Conservation (phyloP, 2,888 invertebrate genomes). For the Microctonus aethiopoides region DNA sequence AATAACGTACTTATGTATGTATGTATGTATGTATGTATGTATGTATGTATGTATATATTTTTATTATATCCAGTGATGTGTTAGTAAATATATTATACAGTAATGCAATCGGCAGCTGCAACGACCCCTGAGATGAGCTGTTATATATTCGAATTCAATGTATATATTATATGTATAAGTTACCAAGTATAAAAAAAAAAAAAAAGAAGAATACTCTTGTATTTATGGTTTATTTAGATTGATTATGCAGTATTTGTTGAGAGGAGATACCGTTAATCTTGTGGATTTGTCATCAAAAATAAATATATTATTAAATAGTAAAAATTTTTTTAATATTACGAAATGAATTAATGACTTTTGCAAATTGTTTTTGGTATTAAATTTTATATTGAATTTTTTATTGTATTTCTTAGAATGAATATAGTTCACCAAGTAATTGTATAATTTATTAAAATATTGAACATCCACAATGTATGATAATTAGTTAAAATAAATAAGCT, state of each 20-base stretch:
- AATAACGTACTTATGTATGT: no score
- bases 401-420: no score
- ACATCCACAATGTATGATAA: no score
- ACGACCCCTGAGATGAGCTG: conserved; percentile 59
- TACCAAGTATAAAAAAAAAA: conserved; percentile 38
- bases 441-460: no score
- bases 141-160: conserved; percentile 53
- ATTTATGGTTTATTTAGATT: conserved; percentile 29
- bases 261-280: conserved; percentile 53
- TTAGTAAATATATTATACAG: conserved; percentile 48
- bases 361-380: no score
- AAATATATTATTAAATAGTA: conserved; percentile 41
- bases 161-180: conserved; percentile 30
- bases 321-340: no score
- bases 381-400: no score
- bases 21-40: no score
- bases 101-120: conserved; percentile 56
- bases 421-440: no score
- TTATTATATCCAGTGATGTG: conserved; percentile 52
- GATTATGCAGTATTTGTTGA: conserved; percentile 44
- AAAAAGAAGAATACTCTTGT: conserved; percentile 33
- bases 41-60: conserved; percentile 49
- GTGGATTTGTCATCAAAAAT: conserved; percentile 57
- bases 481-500: no score
- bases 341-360: no score